Evolutionary conservation across 53 echinoderm and acorn worm genomes (phyloP), one percentile per base, ranked within the genome.

Genomic region (Luidia sarsii): DNA sequence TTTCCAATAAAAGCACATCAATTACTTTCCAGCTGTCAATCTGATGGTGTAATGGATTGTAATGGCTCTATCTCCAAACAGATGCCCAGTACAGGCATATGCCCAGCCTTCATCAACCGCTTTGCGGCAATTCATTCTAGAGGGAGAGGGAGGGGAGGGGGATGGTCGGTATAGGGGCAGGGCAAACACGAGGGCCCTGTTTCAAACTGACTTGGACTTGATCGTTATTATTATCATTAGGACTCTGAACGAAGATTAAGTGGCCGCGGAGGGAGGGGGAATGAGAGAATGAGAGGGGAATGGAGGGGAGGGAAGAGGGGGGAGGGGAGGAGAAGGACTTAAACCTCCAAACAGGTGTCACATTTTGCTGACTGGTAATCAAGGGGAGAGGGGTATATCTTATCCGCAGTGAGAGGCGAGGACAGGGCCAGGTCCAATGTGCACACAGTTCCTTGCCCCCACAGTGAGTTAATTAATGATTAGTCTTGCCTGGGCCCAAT

Each of bases 11-110:
- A 55, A 39, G 38, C 54, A 54, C 55, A 55, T 72, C 72, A 72
- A 72, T 72, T 72, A 72, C 38, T 72, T 72, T 55, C 23, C 55
- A 72, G 39, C 72, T 72, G 72, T 72, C 72, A 72, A 72, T 72
- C 72, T 72, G 39, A 72, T 3, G 27, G 55, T 41, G 54, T 72
- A 72, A 72, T 72, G 72, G 72, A 72, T 72, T 72, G 54, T 72
- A 72, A 72, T 56, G 56, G 72, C 72, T 55, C 30, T 36, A 39
- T 20, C 24, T 57, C 54, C 25, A 21, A 33, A 54, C 72, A 72
- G 55, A 72, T 72, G 72, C 39, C 30, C 55, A 22, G 57, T 72
- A 72, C 72, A 72, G 7, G 54, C 72, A 72, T 50, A 72, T 72
- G 72, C 54, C 9, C 1, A 33, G 56, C 36, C 56, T 72, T 39